A percentile compares a stretch with the other conserved stretches of the same genome.
Evolutionary conservation across 1,140 invertebrate genomes (phyloP).

Genomic region (Brachionus calyciflorus): DNA sequence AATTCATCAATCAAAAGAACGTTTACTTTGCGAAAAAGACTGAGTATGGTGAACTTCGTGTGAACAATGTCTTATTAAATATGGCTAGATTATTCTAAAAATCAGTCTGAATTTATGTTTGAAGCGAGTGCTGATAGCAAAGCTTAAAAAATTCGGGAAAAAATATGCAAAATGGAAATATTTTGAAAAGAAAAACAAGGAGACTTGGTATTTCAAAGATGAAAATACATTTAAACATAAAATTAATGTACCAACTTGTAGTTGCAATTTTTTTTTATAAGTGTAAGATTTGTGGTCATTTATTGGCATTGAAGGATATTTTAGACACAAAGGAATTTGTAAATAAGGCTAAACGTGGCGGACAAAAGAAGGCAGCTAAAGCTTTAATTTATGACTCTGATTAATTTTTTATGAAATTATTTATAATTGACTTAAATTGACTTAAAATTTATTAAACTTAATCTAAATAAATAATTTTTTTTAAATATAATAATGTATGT

Average conservation of each 20-base stretch:
- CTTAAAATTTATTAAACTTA: background rate
- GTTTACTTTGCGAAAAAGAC: background rate
- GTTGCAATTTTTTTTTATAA: slow-evolving; percentile 23
- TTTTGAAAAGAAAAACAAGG: background rate
- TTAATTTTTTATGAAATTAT: background rate
- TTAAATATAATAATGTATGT: too few relatives aligned
- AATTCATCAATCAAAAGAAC: slow-evolving; percentile 12
- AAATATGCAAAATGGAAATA: background rate
- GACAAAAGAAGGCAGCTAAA: slow-evolving; percentile 8
- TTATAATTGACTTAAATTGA: background rate
- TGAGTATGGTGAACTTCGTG: background rate
- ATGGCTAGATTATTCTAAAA: slow-evolving; percentile 8
- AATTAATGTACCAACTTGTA: background rate
- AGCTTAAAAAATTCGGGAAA: background rate
- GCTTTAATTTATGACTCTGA: background rate
- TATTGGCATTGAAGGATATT: background rate
- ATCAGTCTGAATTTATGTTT: background rate
- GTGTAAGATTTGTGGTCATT: background rate
- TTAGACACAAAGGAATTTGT: background rate
- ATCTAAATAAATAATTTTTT: background rate
- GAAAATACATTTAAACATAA: background rate
- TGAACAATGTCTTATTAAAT: background rate
- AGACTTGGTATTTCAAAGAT: background rate
- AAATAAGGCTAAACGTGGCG: background rate
- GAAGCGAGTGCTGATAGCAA: background rate